A percentile compares a stretch with the other conserved stretches of the same genome.
Conservation (phyloP, 2,113 vertebrate species). For the Hippocampus mohnikei region DNA sequence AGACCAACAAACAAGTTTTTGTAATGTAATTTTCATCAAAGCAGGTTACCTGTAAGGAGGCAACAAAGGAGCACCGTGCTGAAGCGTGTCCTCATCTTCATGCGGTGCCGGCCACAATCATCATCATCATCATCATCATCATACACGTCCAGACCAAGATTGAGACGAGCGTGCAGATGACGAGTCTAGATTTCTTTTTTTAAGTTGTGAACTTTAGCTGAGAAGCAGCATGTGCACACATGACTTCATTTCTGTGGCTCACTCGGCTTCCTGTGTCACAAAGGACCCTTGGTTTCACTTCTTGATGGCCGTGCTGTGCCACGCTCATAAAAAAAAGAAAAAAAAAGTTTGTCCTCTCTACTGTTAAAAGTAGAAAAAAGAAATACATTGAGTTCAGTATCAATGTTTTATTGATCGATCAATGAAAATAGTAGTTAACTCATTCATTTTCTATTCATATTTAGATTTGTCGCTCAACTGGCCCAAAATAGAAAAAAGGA, state of each 20-base stretch:
- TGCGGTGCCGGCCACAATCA: neutral
- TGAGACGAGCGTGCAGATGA: neutral
- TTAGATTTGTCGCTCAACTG: too few relatives aligned
- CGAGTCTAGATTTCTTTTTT: neutral
- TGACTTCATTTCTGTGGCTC: neutral
- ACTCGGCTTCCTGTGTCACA: neutral
- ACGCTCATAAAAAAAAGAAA: neutral
- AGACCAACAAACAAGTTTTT: too few relatives aligned
- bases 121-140: neutral
- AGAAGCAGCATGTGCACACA: neutral
- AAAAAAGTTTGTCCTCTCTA: neutral
- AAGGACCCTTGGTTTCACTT: neutral
- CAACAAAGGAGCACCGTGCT: conserved; percentile 23
- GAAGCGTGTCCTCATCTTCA: conserved; percentile 5
- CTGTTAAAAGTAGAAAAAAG: neutral
- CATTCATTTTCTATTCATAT: too few relatives aligned
- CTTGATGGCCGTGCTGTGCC: neutral
- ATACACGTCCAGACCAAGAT: too few relatives aligned
- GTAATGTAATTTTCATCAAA: neutral
- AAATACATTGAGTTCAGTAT: neutral
- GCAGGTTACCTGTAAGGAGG: conserved; percentile 31
- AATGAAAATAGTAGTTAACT: too few relatives aligned
- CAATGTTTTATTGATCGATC: too few relatives aligned
- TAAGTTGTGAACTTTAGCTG: neutral
- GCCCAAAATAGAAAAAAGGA: too few relatives aligned